Evolutionary conservation across 2,888 invertebrate genomes (phyloP).

Genomic region (Noctua fimbriata): DNA sequence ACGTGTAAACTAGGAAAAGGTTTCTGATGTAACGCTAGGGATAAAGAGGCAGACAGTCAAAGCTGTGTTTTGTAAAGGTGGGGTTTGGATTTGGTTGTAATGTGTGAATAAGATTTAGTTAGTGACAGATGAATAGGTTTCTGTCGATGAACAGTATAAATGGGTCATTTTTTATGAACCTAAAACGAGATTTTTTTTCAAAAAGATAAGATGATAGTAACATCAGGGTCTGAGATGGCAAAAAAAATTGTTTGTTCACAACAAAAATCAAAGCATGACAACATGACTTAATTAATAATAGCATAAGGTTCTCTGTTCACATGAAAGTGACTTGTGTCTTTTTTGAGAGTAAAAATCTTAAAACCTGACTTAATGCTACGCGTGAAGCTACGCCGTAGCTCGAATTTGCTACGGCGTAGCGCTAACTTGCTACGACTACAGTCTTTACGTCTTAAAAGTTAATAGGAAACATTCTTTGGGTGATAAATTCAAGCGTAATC

Average conservation of each 20-base stretch:
- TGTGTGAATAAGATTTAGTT: conserved; percentile 3
- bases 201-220: not conserved
- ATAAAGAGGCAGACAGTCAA: conserved; percentile 41
- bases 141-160: not conserved
- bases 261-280: not conserved
- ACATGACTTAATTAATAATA: not conserved
- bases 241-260: not conserved
- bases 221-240: not conserved
- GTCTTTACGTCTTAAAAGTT: not conserved
- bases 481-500: not conserved
- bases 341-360: no score
- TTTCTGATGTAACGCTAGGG: conserved; percentile 63
- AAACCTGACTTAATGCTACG: not conserved
- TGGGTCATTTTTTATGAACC: not conserved
- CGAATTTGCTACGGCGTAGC: conserved; percentile 24
- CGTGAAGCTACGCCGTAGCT: not conserved
- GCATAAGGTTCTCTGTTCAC: no score
- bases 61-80: conserved; percentile 31
- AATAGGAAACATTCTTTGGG: not conserved
- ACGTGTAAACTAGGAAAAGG: conserved; percentile 70
- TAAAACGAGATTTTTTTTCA: not conserved
- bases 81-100: conserved; percentile 10
- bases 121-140: not conserved
- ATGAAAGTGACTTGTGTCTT: no score
- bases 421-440: not conserved